A percentile compares a stretch with the other conserved stretches of the same genome.
phyloP scores from a whole-genome alignment of 2,888 invertebrate genomes.

The Gasteruption jaculator region DNA sequence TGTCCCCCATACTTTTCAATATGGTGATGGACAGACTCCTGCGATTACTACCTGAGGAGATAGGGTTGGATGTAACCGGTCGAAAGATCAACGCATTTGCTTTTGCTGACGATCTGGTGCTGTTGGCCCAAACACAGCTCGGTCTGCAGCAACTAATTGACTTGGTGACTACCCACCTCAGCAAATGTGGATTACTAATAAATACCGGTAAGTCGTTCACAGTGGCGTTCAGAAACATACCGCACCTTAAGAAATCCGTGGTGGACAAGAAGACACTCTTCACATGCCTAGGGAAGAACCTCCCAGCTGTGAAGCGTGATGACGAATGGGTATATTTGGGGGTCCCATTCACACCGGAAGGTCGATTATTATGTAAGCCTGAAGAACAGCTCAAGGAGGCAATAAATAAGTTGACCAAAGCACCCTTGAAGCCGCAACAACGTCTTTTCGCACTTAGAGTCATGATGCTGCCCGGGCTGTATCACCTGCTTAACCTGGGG shows the following conservation, averaged over 20 bases:
- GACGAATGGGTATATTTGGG: conserved; percentile 19
- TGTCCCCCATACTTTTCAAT: conserved; percentile 21
- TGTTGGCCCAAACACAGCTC: conserved; percentile 10
- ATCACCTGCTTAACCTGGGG: conserved; percentile 43
- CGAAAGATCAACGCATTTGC: conserved; percentile 12
- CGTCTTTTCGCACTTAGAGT: conserved; percentile 16
- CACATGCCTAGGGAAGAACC: background rate
- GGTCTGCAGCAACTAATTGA: conserved; percentile 36
- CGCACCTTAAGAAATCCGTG: conserved; percentile 12
- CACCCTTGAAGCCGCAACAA: conserved; percentile 20
- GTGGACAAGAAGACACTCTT: conserved; percentile 1
- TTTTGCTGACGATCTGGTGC: conserved; percentile 20
- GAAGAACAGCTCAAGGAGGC: background rate
- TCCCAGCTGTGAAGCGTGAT: background rate
- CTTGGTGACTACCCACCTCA: conserved; percentile 15
- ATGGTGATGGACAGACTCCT: conserved; percentile 17
- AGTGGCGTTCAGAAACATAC: conserved; percentile 26
- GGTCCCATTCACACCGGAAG: conserved; percentile 14
- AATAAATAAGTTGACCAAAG: conserved; percentile 5
- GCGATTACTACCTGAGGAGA: too few relatives aligned
- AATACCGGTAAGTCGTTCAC: conserved; percentile 33
- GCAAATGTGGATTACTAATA: conserved; percentile 25
- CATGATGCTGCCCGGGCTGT: conserved; percentile 22
- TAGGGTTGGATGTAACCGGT: too few relatives aligned
- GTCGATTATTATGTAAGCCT: background rate